These are phyloP conservation scores for Dione juno DNA, from an alignment of 2,888 invertebrate genomes.

Conservation along the genomic window DNA sequence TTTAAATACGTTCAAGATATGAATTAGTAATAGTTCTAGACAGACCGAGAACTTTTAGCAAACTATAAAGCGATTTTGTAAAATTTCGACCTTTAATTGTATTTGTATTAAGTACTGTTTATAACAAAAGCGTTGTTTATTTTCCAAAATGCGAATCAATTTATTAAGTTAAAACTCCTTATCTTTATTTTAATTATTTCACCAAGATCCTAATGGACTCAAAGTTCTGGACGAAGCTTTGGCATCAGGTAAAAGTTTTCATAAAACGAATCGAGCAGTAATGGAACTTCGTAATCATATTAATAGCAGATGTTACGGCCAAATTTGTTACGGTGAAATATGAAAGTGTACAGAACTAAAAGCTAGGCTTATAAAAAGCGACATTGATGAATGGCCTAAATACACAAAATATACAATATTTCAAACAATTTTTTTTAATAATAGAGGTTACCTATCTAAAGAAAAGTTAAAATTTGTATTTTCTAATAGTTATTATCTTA, in stretches of 20 bases:
- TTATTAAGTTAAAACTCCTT: constrained; percentile 4
- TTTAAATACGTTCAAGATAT: too few species aligned
- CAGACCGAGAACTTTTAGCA: too few species aligned
- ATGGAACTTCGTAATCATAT: constrained; percentile 21
- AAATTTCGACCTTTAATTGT: too few species aligned
- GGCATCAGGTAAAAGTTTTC: constrained; percentile 9
- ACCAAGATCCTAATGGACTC: constrained; percentile 10
- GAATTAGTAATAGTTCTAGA: too few species aligned
- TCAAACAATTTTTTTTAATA: neutral
- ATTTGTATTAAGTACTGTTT: too few species aligned
- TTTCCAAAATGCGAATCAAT: neutral
- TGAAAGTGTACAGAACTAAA: constrained; percentile 5
- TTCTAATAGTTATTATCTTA: too few species aligned
- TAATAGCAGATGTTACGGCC: constrained; percentile 6
- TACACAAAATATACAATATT: neutral
- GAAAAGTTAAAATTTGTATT: too few species aligned
- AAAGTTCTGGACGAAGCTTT: constrained; percentile 11
- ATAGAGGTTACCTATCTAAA: neutral
- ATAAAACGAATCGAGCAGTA: constrained; percentile 14
- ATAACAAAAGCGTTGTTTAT: neutral
- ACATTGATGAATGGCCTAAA: neutral
- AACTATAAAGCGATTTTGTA: too few species aligned
- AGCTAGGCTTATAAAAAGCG: constrained; percentile 7
- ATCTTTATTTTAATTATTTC: constrained; percentile 14
- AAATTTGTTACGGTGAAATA: constrained; percentile 7